Conservation (phyloP, 2,113 vertebrate genomes). For the Mormoops blainvillei region DNA sequence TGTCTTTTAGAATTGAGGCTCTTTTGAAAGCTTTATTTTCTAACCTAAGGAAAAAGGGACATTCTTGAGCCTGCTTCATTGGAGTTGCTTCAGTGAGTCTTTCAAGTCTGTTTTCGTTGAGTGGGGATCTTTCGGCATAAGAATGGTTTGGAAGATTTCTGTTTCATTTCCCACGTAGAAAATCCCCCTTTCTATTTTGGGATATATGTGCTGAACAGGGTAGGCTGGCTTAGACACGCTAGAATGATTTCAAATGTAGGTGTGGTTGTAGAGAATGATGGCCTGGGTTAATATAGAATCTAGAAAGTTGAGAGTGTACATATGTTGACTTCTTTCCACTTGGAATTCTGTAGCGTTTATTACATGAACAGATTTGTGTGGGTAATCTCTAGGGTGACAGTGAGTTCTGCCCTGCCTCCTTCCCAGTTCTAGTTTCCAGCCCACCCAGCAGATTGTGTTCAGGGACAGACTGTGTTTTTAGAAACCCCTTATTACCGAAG, state of each 20-base stretch:
- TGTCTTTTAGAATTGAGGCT: not conserved
- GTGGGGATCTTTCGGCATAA: not conserved
- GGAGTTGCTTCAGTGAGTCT: not conserved
- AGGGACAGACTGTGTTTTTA: conserved; percentile 27
- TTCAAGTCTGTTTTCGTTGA: not conserved
- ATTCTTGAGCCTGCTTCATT: not conserved
- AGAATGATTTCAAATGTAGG: not conserved
- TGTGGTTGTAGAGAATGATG: not conserved
- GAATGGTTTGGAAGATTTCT: conserved; percentile 4
- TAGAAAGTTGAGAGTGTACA: not conserved
- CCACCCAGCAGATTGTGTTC: conserved; percentile 53
- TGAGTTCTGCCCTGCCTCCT: not conserved
- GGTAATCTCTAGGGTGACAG: conserved; percentile 1
- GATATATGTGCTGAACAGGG: not conserved
- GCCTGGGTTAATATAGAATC: not conserved
- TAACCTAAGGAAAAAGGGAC: not conserved
- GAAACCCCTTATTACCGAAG: conserved; percentile 30
- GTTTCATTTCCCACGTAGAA: not conserved
- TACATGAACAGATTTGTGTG: conserved; percentile 46
- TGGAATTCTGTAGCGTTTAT: not conserved
- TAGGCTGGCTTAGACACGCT: not conserved
- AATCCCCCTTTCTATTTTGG: not conserved
- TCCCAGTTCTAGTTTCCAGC: not conserved
- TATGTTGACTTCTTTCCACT: not conserved
- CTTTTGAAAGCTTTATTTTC: conserved; percentile 13